Percentiles rank a stretch among this genome's conserved stretches.
These are phyloP conservation scores for Phyllostomus hastatus DNA, from an alignment of 2,113 vertebrate species.

Conservation along the genomic window DNA sequence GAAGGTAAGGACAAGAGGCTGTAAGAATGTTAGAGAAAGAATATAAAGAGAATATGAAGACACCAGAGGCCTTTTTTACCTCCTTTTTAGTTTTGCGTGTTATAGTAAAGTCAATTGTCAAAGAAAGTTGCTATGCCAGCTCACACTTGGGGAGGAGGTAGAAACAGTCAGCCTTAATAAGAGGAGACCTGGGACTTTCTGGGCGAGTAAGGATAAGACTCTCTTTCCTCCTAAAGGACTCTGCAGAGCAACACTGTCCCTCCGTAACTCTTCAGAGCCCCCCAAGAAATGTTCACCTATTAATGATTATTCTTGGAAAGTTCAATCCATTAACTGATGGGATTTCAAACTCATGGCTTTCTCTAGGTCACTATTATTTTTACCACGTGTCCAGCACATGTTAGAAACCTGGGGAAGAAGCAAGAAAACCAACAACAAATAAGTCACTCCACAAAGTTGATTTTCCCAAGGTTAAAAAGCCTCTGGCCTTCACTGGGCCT, in stretches of 20 bases:
- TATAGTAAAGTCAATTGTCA: not conserved
- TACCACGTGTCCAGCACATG: not conserved
- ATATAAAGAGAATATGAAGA: not conserved
- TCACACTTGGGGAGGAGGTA: not conserved
- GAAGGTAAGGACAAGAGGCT: not conserved
- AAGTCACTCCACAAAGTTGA: not conserved
- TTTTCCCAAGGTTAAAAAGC: not conserved
- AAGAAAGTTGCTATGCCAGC: not conserved
- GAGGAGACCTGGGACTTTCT: not conserved
- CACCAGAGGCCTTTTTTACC: not conserved
- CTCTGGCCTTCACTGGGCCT: not conserved
- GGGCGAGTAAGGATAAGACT: not conserved
- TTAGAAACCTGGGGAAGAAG: not conserved
- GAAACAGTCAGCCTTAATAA: not conserved
- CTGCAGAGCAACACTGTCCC: not conserved
- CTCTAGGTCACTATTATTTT: not conserved
- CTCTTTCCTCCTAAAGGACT: not conserved
- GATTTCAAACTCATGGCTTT: not conserved
- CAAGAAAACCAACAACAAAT: not conserved
- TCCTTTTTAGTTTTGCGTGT: not conserved
- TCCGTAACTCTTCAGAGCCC: not conserved
- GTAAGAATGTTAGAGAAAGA: not conserved
- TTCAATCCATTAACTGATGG: not conserved
- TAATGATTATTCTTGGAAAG: not conserved
- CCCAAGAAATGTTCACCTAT: not conserved